These are phyloP conservation scores for Atrina japonica DNA, from an alignment of 2,888 invertebrate genomes.

Conservation along the genomic window DNA sequence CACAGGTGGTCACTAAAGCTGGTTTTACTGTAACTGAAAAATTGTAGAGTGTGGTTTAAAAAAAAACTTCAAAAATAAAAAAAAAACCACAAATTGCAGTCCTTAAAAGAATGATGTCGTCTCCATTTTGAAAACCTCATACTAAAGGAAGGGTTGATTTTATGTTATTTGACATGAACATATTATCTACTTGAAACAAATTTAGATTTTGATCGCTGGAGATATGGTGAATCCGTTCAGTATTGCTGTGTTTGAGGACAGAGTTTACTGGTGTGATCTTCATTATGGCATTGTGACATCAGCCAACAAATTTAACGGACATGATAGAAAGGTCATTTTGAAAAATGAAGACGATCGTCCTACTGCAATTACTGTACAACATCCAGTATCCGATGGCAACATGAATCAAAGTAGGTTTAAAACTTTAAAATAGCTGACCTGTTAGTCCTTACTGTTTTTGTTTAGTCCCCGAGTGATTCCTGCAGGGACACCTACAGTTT, in stretches of 20 bases:
- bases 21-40: too few relatives aligned
- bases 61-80: too few relatives aligned
- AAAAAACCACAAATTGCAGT: too few relatives aligned
- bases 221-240: conserved; percentile 11
- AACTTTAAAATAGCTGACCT: background rate
- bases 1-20: too few relatives aligned
- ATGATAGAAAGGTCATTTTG: background rate
- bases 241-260: conserved; percentile 38
- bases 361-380: background rate
- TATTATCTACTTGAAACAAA: too few relatives aligned
- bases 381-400: conserved; percentile 10
- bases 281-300: conserved; percentile 2
- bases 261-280: conserved; percentile 33
- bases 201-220: conserved; percentile 14
- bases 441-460: background rate
- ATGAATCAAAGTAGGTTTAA: background rate
- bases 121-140: too few relatives aligned
- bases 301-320: conserved; percentile 6
- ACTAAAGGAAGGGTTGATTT: too few relatives aligned
- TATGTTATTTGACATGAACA: too few relatives aligned
- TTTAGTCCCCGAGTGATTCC: background rate
- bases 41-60: too few relatives aligned
- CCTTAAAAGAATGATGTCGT: too few relatives aligned
- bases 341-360: background rate
- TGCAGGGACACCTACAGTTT: too few relatives aligned